A percentile compares a stretch with the other conserved stretches of the same genome.
Evolutionary conservation across 1,140 invertebrate genomes (phyloP).

Genomic region (Lithobius niger): DNA sequence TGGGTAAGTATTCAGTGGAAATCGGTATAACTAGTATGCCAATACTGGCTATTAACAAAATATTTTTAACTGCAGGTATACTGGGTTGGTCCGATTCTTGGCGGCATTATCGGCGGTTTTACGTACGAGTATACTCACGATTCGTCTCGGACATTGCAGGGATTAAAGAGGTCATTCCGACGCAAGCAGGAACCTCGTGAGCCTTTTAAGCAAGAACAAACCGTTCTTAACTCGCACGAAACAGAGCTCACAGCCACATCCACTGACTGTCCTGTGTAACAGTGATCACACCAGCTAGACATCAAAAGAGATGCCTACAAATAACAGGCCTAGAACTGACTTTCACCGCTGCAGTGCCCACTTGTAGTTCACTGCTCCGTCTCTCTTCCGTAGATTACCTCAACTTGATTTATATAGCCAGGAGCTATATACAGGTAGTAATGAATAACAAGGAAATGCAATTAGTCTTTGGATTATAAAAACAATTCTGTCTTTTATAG

Average conservation of each 20-base stretch:
- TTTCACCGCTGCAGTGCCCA: no score
- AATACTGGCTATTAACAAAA: background rate
- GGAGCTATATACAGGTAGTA: no score
- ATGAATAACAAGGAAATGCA: no score
- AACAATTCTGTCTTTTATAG: no score
- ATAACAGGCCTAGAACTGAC: no score
- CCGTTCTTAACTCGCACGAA: conserved; percentile 1
- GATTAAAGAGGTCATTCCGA: conserved; percentile 16
- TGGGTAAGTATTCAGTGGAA: conserved; percentile 36
- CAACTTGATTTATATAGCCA: no score
- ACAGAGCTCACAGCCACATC: conserved; percentile 1
- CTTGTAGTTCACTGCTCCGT: no score
- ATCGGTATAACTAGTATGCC: background rate
- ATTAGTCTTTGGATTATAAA: no score
- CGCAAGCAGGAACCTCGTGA: background rate
- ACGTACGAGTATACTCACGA: conserved; percentile 29
- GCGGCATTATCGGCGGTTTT: conserved; percentile 28
- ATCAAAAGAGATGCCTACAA: no score
- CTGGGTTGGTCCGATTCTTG: conserved; percentile 33
- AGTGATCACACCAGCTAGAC: no score
- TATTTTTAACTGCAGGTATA: conserved; percentile 28
- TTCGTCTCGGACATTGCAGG: conserved; percentile 9
- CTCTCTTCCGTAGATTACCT: no score
- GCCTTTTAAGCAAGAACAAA: background rate
- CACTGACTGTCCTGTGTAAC: conserved; percentile 8